Conservation (phyloP, 2,113 vertebrate genomes). For the Hystrix brachyura region DNA sequence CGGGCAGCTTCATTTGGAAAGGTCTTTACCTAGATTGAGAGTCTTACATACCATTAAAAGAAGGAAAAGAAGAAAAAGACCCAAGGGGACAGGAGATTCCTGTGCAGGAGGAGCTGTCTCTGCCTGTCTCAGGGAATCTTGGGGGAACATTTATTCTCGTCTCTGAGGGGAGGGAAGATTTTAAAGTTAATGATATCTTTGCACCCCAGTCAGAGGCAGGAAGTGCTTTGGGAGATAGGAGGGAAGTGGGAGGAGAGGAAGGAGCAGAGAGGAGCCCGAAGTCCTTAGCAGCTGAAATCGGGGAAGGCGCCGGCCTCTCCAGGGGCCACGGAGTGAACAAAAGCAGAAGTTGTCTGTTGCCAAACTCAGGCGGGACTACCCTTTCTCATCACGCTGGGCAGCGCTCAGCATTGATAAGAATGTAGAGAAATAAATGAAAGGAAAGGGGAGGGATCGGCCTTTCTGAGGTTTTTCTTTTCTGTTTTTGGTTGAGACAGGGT, state of each 20-base stretch:
- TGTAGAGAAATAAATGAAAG: background rate
- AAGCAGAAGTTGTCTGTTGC: constrained; percentile 57
- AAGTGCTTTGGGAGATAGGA: constrained; percentile 38
- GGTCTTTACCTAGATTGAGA: background rate
- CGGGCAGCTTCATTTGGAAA: constrained; percentile 63
- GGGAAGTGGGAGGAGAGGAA: constrained; percentile 53
- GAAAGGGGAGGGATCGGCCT: background rate
- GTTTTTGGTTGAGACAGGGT: background rate
- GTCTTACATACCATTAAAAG: constrained; percentile 9
- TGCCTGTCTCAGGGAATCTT: constrained; percentile 66
- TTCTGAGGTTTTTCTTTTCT: background rate
- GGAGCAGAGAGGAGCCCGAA: constrained; percentile 71
- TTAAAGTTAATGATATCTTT: constrained; percentile 86
- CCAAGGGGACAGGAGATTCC: constrained; percentile 71
- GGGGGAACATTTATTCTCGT: constrained; percentile 85
- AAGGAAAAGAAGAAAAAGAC: constrained; percentile 38
- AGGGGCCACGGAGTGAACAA: constrained; percentile 29
- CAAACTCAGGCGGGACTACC: background rate
- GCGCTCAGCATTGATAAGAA: constrained; percentile 45
- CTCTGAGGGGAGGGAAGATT: constrained; percentile 79
- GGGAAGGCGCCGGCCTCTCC: constrained; percentile 63
- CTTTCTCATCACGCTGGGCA: constrained; percentile 33
- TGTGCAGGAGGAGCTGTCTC: constrained; percentile 67
- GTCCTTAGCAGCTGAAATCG: constrained; percentile 78
- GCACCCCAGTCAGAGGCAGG: constrained; percentile 75